These are phyloP conservation scores for Oryzias curvinotus DNA, from an alignment of 2,113 vertebrate species.

Conservation along the genomic window DNA sequence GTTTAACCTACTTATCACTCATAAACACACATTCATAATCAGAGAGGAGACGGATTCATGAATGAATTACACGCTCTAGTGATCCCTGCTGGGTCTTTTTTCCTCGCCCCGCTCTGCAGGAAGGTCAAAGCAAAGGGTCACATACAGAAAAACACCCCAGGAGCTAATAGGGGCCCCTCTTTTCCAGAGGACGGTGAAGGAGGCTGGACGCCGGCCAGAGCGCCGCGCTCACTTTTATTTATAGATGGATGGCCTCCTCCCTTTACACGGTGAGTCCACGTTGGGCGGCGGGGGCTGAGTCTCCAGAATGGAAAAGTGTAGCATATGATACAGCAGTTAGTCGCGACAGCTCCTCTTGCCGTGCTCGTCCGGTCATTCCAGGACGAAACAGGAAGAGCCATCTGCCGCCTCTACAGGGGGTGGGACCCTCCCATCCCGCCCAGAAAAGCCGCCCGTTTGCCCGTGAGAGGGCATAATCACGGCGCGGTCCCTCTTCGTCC, in stretches of 20 bases:
- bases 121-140: constrained; percentile 57
- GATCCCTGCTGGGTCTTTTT: constrained; percentile 52
- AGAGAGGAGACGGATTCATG: constrained; percentile 51
- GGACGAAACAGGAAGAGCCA: constrained; percentile 36
- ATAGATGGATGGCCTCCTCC: constrained; percentile 9
- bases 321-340: too few species aligned
- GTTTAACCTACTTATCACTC: constrained; percentile 46
- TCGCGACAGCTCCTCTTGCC: too few species aligned
- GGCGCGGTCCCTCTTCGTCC: constrained; percentile 2
- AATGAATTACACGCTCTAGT: constrained; percentile 66
- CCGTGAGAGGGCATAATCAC: constrained; percentile 42
- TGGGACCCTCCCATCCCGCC: constrained; percentile 20
- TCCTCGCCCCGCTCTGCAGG: constrained; percentile 32
- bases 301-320: not conserved
- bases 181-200: constrained; percentile 27
- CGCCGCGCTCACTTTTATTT: constrained; percentile 12
- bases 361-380: constrained; percentile 22
- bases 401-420: constrained; percentile 30
- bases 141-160: constrained; percentile 37
- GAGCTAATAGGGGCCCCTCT: constrained; percentile 33
- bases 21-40: constrained; percentile 47
- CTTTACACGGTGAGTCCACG: not conserved
- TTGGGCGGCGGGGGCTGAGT: too few species aligned
- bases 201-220: constrained; percentile 16
- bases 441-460: constrained; percentile 19